phyloP scores from a whole-genome alignment of 2,888 invertebrate species.

The Bibio marci region DNA sequence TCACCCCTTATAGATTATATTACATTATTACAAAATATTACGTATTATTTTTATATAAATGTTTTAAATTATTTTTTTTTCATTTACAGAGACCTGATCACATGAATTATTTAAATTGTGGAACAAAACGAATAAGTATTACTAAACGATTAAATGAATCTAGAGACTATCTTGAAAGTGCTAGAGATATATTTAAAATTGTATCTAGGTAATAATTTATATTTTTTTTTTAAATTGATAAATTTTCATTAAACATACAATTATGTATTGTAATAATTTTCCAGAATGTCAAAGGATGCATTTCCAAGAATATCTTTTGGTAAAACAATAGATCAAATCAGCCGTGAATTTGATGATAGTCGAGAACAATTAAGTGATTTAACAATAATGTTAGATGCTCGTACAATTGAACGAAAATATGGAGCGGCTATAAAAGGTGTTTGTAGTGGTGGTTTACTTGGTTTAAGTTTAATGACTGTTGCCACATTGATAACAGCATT shows the following conservation, averaged over 20 bases:
- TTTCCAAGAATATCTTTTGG: conserved; percentile 27
- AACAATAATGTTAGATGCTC: conserved; percentile 60
- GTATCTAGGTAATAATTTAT: conserved; percentile 19
- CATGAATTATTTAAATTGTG: conserved; percentile 28
- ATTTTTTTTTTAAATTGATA: not conserved
- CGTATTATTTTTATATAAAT: no score
- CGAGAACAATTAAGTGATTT: conserved; percentile 12
- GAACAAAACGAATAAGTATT: conserved; percentile 27
- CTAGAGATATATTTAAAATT: conserved; percentile 24
- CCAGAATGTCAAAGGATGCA: conserved; percentile 27
- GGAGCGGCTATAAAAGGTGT: conserved; percentile 58
- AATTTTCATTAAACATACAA: not conserved
- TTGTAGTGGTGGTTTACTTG: conserved; percentile 68
- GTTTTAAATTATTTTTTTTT: not conserved
- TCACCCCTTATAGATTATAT: not conserved
- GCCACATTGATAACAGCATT: conserved; percentile 79
- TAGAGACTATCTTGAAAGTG: conserved; percentile 27
- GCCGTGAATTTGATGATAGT: conserved; percentile 24
- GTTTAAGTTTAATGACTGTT: conserved; percentile 68
- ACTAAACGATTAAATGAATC: conserved; percentile 29
- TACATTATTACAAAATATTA: not conserved
- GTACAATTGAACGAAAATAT: conserved; percentile 67
- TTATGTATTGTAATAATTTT: conserved; percentile 4
- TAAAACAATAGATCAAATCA: conserved; percentile 23
- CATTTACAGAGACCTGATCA: conserved; percentile 18